These are phyloP conservation scores for Neotoxoptera formosana DNA, from an alignment of 1,140 invertebrate species.

Conservation along the genomic window DNA sequence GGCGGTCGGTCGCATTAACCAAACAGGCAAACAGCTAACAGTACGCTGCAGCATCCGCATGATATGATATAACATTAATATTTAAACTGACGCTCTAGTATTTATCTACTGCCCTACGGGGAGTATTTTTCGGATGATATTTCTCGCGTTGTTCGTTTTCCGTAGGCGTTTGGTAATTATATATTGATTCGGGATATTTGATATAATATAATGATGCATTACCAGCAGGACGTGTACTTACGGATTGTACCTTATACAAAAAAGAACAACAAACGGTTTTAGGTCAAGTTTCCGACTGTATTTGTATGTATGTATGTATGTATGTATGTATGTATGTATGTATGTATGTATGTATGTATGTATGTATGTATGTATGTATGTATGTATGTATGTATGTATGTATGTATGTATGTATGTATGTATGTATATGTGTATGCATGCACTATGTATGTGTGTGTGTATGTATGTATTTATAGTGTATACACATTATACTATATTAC, in stretches of 20 bases:
- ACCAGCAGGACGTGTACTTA: slow-evolving; percentile 17
- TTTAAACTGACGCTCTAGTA: background rate
- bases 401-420: background rate
- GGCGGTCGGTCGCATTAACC: background rate
- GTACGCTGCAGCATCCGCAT: background rate
- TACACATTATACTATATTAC: background rate
- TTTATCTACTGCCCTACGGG: background rate
- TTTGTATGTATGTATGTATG: background rate
- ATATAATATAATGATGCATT: slow-evolving; percentile 22
- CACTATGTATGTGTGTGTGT: too few relatives aligned
- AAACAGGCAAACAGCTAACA: background rate
- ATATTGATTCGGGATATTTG: slow-evolving; percentile 1
- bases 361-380: background rate
- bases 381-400: background rate
- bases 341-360: background rate
- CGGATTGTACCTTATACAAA: background rate
- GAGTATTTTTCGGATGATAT: background rate
- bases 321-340: background rate
- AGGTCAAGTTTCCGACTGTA: slow-evolving; percentile 53
- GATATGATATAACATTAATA: background rate
- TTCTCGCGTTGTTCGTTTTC: background rate
- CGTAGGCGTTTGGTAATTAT: slow-evolving; percentile 26
- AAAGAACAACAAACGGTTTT: background rate
- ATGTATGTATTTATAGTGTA: background rate
- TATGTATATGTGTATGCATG: too few relatives aligned